Base-by-base conservation (phyloP, 2,888 invertebrate genomes). In the Spisula solida region DNA sequence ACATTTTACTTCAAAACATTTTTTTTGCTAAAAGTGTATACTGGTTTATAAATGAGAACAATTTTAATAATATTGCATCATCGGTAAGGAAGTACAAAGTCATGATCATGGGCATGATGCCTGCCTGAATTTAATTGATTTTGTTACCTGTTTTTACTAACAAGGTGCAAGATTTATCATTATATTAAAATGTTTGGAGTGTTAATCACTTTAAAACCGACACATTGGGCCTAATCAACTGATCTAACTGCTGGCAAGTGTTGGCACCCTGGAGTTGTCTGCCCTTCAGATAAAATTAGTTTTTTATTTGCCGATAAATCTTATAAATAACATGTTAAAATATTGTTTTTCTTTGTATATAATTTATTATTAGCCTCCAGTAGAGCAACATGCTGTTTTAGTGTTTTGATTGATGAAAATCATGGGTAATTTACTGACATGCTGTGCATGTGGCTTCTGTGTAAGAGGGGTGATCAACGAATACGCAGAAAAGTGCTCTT, bases 141-240 rank as follows among this genome's bases (percentile, higher is more conserved):
- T 25, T 10, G n/a, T 25, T 25, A 18, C 5, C 2, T 18, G 6
- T 66, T 12, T 66, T 66, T 25, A 25, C 60, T 66, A 66, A 66
- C 60, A 25, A 66, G 60, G 60, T 66, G n/a, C 60, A 66, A 66
- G 60, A 66, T 66, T 25, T 66, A 66, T 66, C 25, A 25, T 66
- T 1, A 66, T 25, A 25, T n/a, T 25, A 66, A 25, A 25, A 66
- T 25, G n/a, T 66, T 66, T 14, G 6, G 29, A 6, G 75, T 25
- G 18, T 31, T 75, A 75, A 75, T 75, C 75, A 31, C 18, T 34
- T 34, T 0, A 34, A 31, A 31, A 29, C 5, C 0, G 41, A 31
- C 29, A 31, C 31, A 31, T 70, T 70, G 31, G 4, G 16, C 31
- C 75, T 34, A 12, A 75, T 75, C 75, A 18, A 31, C 12, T 70